Conservation (phyloP, 92 coral and sea anemone genomes). For the Meandrina meandrites region DNA sequence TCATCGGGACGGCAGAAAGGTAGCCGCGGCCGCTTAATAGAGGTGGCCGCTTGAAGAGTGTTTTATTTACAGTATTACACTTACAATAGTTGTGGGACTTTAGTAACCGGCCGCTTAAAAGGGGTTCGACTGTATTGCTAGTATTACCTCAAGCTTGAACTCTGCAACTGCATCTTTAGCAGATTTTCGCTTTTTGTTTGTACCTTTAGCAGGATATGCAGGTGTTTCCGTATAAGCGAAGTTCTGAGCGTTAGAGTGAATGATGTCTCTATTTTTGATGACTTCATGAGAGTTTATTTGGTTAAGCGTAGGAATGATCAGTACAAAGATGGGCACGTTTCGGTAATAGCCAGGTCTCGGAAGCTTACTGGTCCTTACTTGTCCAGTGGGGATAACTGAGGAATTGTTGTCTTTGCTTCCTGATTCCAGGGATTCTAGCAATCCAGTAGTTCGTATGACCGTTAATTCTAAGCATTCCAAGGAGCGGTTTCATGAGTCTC, state of each 20-base stretch:
- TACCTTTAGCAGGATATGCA: constrained; percentile 33
- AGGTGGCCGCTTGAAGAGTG: too few species aligned
- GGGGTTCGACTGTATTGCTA: too few species aligned
- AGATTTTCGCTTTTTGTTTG: constrained; percentile 31
- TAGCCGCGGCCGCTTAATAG: too few species aligned
- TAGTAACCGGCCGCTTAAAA: too few species aligned
- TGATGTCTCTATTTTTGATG: too few species aligned
- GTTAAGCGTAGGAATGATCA: constrained; percentile 33
- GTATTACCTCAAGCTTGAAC: constrained; percentile 15
- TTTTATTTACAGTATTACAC: too few species aligned
- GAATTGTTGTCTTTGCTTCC: constrained; percentile 31
- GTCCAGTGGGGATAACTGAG: constrained; percentile 34
- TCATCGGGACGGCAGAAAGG: too few species aligned
- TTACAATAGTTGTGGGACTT: too few species aligned
- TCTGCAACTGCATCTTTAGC: constrained; percentile 33
- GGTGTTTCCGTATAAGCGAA: constrained; percentile 35
- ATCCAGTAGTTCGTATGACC: constrained; percentile 27
- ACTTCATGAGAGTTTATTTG: too few species aligned
- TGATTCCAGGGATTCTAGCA: constrained; percentile 8
- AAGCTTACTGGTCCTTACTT: constrained; percentile 17
- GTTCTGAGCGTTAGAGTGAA: constrained; percentile 20
- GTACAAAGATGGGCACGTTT: constrained; percentile 33
- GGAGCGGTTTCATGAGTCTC: constrained; percentile 35
- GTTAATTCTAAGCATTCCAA: constrained; percentile 26
- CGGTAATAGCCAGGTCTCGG: constrained; percentile 29